These are phyloP conservation scores for Microtus montanus DNA, from an alignment of 2,113 vertebrate species.

Conservation along the genomic window DNA sequence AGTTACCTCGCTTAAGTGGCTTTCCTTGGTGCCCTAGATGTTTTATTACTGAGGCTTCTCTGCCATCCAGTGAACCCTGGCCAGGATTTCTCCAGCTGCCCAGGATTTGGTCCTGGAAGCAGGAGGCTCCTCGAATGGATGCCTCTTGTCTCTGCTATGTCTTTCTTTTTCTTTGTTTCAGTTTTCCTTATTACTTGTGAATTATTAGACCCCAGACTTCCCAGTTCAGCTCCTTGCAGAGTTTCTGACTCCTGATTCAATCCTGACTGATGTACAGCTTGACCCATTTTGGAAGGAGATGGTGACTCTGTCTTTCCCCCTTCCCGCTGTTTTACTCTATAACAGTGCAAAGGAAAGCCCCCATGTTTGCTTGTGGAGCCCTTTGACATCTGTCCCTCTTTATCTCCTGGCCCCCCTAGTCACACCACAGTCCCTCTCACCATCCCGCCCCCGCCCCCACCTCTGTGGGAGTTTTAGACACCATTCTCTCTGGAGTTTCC, in stretches of 20 bases:
- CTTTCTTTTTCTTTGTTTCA: background rate
- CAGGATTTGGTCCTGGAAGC: background rate
- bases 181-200: background rate
- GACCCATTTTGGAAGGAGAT: background rate
- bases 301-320: background rate
- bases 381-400: background rate
- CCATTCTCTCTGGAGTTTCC: background rate
- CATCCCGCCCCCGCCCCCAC: accelerated
- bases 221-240: background rate
- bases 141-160: background rate
- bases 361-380: background rate
- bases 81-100: background rate
- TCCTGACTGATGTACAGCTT: background rate
- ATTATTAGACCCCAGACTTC: background rate
- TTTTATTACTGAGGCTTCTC: background rate
- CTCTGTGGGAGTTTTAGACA: background rate
- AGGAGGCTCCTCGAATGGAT: background rate
- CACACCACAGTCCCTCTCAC: background rate
- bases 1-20: background rate
- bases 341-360: background rate
- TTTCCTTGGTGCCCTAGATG: no score
- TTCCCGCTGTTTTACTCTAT: background rate
- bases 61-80: background rate
- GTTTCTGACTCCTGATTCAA: background rate
- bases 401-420: background rate